These are phyloP conservation scores for Drosophila yooni DNA, from an alignment of 2,888 invertebrate genomes.

Conservation along the genomic window DNA sequence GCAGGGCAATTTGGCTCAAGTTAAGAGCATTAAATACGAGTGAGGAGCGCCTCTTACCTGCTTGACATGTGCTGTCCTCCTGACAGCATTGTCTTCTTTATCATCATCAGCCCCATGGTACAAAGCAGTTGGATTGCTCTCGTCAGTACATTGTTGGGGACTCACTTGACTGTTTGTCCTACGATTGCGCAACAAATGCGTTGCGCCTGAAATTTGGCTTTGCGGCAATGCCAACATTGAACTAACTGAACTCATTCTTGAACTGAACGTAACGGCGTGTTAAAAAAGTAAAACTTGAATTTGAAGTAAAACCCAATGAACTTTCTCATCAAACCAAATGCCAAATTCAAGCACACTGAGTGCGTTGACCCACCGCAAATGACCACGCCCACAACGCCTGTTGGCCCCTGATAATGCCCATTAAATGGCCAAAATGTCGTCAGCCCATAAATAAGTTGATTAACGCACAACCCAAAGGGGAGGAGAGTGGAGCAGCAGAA, in stretches of 20 bases:
- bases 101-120: constrained; percentile 2
- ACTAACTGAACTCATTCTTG: constrained; percentile 1
- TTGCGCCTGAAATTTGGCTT: constrained; percentile 9
- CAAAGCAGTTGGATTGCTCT: constrained; percentile 17
- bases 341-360: constrained; percentile 15
- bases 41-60: constrained; percentile 18
- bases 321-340: constrained; percentile 5
- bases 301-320: constrained; percentile 48
- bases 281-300: constrained; percentile 22
- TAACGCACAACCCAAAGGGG: constrained; percentile 28
- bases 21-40: constrained; percentile 10
- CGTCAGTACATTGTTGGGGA: background rate
- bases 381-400: constrained; percentile 28
- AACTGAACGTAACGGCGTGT: constrained; percentile 5
- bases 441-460: constrained; percentile 65
- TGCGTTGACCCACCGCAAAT: constrained; percentile 28
- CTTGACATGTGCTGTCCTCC: background rate
- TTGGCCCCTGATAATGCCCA: constrained; percentile 50
- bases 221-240: constrained; percentile 11
- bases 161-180: constrained; percentile 23
- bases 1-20: constrained; percentile 25
- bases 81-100: constrained; percentile 1
- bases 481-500: background rate
- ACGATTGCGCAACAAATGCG: constrained; percentile 54
- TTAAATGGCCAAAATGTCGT: constrained; percentile 49